These are phyloP conservation scores for Megathymus violae DNA, from an alignment of 1,140 invertebrate species.

Conservation along the genomic window DNA sequence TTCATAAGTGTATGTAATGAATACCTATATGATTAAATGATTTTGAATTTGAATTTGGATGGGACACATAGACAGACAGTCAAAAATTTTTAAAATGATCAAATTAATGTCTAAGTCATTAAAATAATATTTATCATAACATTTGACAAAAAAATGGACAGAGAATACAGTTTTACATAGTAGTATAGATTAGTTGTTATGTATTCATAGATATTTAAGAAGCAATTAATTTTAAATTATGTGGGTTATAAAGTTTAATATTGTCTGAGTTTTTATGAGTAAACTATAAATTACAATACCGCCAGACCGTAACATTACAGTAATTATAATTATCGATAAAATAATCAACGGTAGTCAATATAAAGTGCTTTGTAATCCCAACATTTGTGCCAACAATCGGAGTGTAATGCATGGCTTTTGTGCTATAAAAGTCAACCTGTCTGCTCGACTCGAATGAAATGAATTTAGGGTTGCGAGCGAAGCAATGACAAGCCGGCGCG, in stretches of 20 bases:
- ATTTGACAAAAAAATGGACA: no score
- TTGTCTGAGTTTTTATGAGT: constrained; percentile 18
- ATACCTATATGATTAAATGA: no score
- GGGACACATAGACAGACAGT: no score
- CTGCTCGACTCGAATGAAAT: constrained; percentile 70
- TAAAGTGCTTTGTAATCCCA: constrained; percentile 76
- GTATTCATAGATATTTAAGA: no score
- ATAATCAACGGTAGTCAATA: constrained; percentile 62
- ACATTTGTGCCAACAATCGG: constrained; percentile 81
- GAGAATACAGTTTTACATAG: no score
- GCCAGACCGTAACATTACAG: constrained; percentile 45
- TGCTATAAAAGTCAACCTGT: constrained; percentile 82
- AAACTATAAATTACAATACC: constrained; percentile 29
- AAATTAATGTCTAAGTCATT: no score
- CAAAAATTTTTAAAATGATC: no score
- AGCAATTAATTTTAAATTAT: no score
- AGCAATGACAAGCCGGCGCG: constrained; percentile 72
- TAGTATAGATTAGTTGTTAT: no score
- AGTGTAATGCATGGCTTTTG: constrained; percentile 77
- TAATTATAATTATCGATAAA: constrained; percentile 64
- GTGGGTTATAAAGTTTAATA: constrained; percentile 1
- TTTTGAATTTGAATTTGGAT: no score
- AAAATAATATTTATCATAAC: no score
- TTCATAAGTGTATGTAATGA: no score
- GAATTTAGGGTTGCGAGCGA: constrained; percentile 79